Base-by-base conservation (phyloP, 2,888 invertebrate species). In the Chymomyza caudatula region DNA sequence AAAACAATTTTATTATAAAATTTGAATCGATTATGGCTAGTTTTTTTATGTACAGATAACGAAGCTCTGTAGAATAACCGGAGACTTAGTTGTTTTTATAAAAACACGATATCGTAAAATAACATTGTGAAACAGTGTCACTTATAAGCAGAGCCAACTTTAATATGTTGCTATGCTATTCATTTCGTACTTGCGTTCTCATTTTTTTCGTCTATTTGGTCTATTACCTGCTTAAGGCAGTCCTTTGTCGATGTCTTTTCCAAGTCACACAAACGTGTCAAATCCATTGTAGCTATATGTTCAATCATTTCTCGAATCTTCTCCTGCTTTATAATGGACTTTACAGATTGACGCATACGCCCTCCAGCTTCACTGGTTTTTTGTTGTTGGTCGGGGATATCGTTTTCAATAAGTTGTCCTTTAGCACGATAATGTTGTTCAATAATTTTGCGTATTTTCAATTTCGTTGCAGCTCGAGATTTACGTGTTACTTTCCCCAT, bases 161-260 rank as follows among this genome's bases (percentile, higher is more conserved):
- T 37, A 11, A 2, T 4, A 37, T 37, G 6, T 6, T 6, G 29
- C 29, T 29, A 8, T 8, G 29, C 0, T 8, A 4, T 8, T 47
- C 23, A 76, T 65, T 77, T 74, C 4, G 55, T n/a, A 67, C 69
- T 74, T 19, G 55, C 25, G 42, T 25, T 67, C 15, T 83, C 86
- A n/a, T n/a, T n/a, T 66, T 76, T 82, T 69, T 90, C 80, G 88
- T 89, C 90, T 81, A 92, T 74, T 82, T 89, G 87, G 88, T 92
- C 85, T 87, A 92, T 86, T 76, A 90, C 87, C 88, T 90, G 87
- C 88, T 92, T 88, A 71, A 92, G 66, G 85, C 90, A 89, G 89
- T 92, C 88, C 89, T 92, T 80, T 74, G 92, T 90, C 82, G 92
- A 83, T 74, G 91, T 78, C 89, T 91, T 78, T 88, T 92, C 79